Percentiles rank a stretch among this genome's conserved stretches.
Conservation (phyloP, 1,140 invertebrate genomes). For the Frieseomelitta varia region DNA sequence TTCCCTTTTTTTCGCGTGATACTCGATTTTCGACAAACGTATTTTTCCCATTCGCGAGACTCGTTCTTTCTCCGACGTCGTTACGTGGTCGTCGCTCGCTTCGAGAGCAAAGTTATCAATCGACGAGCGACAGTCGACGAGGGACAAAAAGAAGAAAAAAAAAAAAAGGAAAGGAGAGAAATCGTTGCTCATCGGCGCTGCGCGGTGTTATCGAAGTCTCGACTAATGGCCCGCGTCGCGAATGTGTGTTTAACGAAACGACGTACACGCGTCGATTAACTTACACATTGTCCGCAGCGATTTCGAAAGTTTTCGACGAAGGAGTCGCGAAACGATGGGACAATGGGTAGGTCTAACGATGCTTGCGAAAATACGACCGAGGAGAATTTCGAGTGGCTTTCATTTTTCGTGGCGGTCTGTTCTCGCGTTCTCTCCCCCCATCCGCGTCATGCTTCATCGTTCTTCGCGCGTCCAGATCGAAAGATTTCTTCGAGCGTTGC, state of each 20-base stretch:
- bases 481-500: neutral
- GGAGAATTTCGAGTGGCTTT: slow-evolving; percentile 21
- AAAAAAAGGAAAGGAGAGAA: too few species aligned
- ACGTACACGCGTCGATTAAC: neutral
- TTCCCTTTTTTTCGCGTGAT: neutral
- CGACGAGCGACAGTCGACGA: neutral
- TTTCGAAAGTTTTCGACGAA: neutral
- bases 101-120: neutral
- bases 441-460: neutral
- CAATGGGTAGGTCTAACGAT: neutral
- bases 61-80: neutral
- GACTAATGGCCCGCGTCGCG: neutral
- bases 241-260: neutral
- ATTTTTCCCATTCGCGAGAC: neutral
- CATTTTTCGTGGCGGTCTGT: neutral
- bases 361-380: neutral
- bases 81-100: neutral
- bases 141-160: too few species aligned
- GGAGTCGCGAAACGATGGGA: neutral
- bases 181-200: too few species aligned
- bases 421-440: too few species aligned
- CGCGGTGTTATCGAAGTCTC: neutral
- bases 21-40: neutral
- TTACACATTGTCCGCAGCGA: neutral
- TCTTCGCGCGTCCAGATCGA: neutral